These are phyloP conservation scores for Poeciliopsis gracilis DNA, from an alignment of 2,797 vertebrate genomes.

Conservation along the genomic window DNA sequence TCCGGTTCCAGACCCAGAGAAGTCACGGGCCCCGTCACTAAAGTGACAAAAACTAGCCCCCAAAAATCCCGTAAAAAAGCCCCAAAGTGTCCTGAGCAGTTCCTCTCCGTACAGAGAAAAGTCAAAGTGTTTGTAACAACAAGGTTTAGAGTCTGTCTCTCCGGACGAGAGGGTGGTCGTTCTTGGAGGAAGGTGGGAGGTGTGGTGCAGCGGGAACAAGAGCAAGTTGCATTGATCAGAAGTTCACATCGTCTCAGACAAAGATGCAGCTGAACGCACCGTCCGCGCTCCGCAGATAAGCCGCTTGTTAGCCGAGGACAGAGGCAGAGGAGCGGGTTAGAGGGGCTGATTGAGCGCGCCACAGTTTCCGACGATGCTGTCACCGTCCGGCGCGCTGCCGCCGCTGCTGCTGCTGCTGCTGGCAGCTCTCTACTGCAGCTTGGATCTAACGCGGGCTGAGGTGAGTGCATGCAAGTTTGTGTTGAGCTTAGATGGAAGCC, in stretches of 20 bases:
- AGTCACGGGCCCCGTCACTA: conserved; percentile 20
- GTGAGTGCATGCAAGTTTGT: conserved; percentile 59
- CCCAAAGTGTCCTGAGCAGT: conserved; percentile 65
- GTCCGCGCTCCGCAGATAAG: conserved; percentile 59
- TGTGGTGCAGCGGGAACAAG: conserved; percentile 76
- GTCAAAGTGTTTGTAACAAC: conserved; percentile 74
- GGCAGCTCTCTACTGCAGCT: conserved; percentile 51
- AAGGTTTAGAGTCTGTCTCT: conserved; percentile 62
- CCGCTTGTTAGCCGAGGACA: conserved; percentile 30
- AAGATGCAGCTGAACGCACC: conserved; percentile 79
- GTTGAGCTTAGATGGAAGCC: neutral
- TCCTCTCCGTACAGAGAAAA: conserved; percentile 72
- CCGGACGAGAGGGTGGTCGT: conserved; percentile 81
- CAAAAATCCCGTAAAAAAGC: conserved; percentile 29
- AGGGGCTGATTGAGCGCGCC: conserved; percentile 35
- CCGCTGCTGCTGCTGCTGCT: conserved; percentile 74
- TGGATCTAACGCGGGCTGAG: conserved; percentile 70
- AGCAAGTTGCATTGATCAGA: conserved; percentile 68
- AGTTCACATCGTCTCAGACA: conserved; percentile 77
- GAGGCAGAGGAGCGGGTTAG: conserved; percentile 31
- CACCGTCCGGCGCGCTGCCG: conserved; percentile 56
- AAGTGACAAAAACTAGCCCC: neutral
- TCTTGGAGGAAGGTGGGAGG: conserved; percentile 61
- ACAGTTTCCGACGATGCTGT: conserved; percentile 67
- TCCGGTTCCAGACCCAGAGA: conserved; percentile 21